Evolutionary conservation across 2,888 invertebrate species (phyloP), one percentile per base, ranked within the genome.

Genomic region (Xanthostigma xanthostigma): DNA sequence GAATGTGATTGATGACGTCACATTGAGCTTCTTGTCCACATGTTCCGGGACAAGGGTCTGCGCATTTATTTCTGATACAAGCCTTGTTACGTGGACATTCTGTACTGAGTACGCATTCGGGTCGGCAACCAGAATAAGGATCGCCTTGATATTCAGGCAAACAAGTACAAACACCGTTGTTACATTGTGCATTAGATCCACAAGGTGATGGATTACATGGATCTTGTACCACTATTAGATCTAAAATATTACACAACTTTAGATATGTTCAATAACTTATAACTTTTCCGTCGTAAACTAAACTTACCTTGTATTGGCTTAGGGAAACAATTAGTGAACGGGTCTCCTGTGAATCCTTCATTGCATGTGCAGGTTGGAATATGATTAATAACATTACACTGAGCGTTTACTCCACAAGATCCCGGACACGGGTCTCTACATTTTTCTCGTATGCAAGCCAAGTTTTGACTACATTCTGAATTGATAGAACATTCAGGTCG

Each of bases 11-110:
- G 37, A 81, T 72, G 3, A 83, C 83, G 56, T 78, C 71, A 62
- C 89, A 89, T 49, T 78, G 62, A 1, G 88, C 85, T 59, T 79
- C 78, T 52, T 70, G 67, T 12, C 85, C 88, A 62, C 89, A 89
- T n/a, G 80, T 80, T 53, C 80, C 81, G 10, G 75, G 71, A 59
- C 87, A 88, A 38, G 84, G 82, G 66, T 84, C 75, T n/a, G 72
- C 62, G 58, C 84, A 84, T 61, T 76, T 80, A 58, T 78, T 79
- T 59, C 74, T 72, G 17, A 83, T 74, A 63, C 86, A 87, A 44
- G 85, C 78, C 61, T 73, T 78, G 60, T 83, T 71, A 61, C 73
- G 71, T 1, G 78, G 64, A 59, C 86, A 87, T 60, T 87, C 86
- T 4, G 75, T 75, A 61, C 83, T 85, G 2, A 79, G 67, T 9